A percentile compares a stretch with the other conserved stretches of the same genome.
Evolutionary conservation across 2,113 vertebrate genomes (phyloP).

Genomic region (Labrus mixtus): DNA sequence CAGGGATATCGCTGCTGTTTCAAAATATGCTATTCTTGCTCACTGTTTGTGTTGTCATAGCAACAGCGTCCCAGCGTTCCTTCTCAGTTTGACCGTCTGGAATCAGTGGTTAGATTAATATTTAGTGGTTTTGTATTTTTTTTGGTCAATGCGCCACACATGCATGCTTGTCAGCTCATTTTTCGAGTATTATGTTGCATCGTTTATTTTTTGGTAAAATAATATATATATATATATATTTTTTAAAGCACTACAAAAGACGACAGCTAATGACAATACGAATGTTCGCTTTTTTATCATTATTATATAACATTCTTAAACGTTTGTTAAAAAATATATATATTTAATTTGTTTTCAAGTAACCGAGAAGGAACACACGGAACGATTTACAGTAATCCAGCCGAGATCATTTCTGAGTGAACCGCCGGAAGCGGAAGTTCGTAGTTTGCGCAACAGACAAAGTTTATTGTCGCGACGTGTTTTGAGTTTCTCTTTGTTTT

Average conservation of each 20-base stretch:
- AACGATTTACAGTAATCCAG: neutral
- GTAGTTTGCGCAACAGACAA: conserved; percentile 22
- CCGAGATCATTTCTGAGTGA: conserved; percentile 9
- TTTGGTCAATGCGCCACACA: too few species aligned
- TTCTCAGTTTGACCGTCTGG: neutral
- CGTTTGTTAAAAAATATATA: too few species aligned
- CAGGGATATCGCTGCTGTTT: neutral
- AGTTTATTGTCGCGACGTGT: conserved; percentile 40
- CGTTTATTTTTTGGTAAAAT: too few species aligned
- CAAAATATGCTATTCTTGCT: neutral
- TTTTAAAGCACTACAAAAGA: too few species aligned
- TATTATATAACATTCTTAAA: too few species aligned
- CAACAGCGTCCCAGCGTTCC: conserved; percentile 11
- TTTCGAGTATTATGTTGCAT: too few species aligned
- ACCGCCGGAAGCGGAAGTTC: conserved; percentile 66
- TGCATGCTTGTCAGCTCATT: too few species aligned
- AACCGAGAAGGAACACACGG: neutral
- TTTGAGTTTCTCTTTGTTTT: conserved; percentile 30
- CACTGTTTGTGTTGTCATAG: conserved; percentile 56
- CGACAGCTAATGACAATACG: too few species aligned
- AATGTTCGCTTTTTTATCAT: too few species aligned
- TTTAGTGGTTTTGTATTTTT: too few species aligned
- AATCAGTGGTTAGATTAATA: neutral
- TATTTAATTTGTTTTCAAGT: neutral
- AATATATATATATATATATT: too few species aligned